Evolutionary conservation across 2,797 vertebrate species (phyloP).

Genomic region (Anas flavirostris): DNA sequence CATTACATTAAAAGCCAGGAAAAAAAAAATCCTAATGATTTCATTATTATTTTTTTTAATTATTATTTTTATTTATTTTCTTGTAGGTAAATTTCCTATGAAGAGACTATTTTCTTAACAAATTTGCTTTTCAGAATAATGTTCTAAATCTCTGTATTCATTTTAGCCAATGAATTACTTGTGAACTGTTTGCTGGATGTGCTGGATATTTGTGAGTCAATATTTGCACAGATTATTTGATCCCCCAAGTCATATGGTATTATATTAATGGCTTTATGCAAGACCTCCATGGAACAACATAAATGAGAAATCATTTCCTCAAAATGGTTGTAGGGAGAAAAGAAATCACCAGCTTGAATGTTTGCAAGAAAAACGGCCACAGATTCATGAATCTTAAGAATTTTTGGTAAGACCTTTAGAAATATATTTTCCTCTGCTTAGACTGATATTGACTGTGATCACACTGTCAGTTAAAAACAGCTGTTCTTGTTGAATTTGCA

Average conservation of each 20-base stretch:
- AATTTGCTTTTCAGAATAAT: not conserved
- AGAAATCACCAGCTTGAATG: not conserved
- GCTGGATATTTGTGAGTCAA: conserved; percentile 32
- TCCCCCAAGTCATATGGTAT: not conserved
- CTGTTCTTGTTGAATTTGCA: not conserved
- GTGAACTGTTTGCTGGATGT: not conserved
- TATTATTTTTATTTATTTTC: too few species aligned
- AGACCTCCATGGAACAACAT: not conserved
- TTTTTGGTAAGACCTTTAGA: not conserved
- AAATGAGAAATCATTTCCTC: not conserved
- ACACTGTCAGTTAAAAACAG: not conserved
- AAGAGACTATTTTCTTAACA: not conserved
- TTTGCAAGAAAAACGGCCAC: not conserved
- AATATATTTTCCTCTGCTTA: not conserved
- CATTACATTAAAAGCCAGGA: not conserved
- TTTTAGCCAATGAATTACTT: conserved; percentile 29
- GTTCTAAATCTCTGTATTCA: not conserved
- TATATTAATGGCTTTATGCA: not conserved
- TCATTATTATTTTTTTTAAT: too few species aligned
- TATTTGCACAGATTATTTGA: conserved; percentile 42
- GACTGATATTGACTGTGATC: not conserved
- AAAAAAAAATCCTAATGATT: not conserved
- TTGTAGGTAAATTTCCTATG: not conserved
- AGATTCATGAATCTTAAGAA: not conserved
- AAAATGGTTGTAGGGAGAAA: not conserved